phyloP scores from a whole-genome alignment of 2,113 vertebrate genomes.

The Carettochelys insculpta region DNA sequence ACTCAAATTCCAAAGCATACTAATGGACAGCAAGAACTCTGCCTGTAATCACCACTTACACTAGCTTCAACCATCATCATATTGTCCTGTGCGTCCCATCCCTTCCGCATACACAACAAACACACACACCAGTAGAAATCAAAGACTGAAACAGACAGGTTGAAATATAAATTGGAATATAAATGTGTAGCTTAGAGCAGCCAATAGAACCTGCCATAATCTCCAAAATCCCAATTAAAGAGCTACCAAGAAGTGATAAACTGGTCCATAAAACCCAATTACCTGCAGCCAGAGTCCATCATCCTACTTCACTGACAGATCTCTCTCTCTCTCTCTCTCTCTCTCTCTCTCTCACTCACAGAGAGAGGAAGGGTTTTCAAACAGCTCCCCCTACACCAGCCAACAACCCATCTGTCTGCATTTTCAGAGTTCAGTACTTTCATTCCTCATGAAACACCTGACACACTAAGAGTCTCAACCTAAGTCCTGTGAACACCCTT shows the following conservation, averaged over 20 bases:
- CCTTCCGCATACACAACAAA: too few species aligned
- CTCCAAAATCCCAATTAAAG: background rate
- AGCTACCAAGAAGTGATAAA: background rate
- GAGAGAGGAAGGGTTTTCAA: background rate
- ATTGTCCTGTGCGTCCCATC: too few species aligned
- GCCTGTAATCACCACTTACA: conserved; percentile 27
- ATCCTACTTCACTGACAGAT: background rate
- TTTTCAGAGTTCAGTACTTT: background rate
- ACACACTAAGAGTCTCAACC: background rate
- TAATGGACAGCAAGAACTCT: conserved; percentile 36
- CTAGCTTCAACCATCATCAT: background rate
- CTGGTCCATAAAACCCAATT: background rate
- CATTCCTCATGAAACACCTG: background rate
- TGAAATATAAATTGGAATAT: background rate
- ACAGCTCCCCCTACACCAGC: accelerated
- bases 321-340: too few species aligned
- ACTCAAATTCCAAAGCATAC: conserved; percentile 40
- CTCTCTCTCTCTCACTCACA: too few species aligned
- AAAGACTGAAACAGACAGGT: background rate
- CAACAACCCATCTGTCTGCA: accelerated
- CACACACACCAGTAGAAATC: too few species aligned
- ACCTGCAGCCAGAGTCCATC: background rate
- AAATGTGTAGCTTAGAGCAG: too few species aligned
- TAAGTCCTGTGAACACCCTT: accelerated
- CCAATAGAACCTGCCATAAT: background rate